Percentiles rank a stretch among this genome's conserved stretches.
Evolutionary conservation across 2,797 vertebrate species (phyloP).

Genomic region (Sarcoramphus papa): DNA sequence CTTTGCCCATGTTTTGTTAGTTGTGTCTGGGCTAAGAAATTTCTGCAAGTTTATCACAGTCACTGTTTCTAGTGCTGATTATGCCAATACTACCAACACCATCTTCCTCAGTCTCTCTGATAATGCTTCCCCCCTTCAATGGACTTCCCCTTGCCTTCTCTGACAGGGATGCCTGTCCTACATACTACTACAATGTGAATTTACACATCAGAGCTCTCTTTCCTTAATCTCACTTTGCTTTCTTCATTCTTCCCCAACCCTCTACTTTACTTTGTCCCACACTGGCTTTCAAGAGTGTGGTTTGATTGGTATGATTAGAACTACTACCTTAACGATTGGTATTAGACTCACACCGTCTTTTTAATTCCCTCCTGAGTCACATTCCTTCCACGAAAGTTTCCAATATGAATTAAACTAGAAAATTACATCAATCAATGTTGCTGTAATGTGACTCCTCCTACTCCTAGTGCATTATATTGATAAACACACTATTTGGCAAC

Average conservation of each 20-base stretch:
- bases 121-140: not conserved
- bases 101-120: not conserved
- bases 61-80: not conserved
- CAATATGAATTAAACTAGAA: not conserved
- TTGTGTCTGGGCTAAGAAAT: not conserved
- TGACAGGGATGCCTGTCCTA: not conserved
- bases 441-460: not conserved
- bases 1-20: not conserved
- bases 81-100: not conserved
- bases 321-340: not conserved
- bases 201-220: not conserved
- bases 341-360: not conserved
- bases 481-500: not conserved
- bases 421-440: not conserved
- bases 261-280: not conserved
- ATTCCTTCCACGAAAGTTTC: not conserved
- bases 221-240: not conserved
- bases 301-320: not conserved
- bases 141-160: not conserved
- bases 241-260: not conserved
- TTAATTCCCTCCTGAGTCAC: not conserved
- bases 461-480: not conserved
- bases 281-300: not conserved
- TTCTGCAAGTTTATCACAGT: not conserved
- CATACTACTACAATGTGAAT: not conserved